Percentiles rank a stretch among this genome's conserved stretches.
These are phyloP conservation scores for Ctenodactylus gundi DNA, from an alignment of 2,113 vertebrate species.

Conservation along the genomic window DNA sequence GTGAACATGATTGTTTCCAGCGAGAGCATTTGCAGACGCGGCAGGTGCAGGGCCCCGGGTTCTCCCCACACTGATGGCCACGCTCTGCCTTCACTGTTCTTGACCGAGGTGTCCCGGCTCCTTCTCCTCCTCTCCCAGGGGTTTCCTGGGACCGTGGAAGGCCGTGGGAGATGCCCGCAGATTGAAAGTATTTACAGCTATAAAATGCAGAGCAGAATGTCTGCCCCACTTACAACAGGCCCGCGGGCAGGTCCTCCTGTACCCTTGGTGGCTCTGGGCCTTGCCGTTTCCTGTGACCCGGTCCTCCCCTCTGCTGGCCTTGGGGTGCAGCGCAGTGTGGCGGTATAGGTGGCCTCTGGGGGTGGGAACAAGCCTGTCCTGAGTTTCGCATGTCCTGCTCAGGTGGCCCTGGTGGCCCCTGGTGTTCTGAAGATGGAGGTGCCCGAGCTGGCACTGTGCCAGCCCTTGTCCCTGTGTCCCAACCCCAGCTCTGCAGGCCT, in stretches of 20 bases:
- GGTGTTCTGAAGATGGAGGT: background rate
- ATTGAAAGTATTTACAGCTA: background rate
- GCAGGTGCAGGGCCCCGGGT: background rate
- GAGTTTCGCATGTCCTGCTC: background rate
- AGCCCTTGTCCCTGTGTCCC: background rate
- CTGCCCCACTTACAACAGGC: no score
- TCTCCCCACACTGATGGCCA: background rate
- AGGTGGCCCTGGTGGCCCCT: background rate
- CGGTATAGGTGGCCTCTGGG: background rate
- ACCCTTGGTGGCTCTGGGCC: background rate
- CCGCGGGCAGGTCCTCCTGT: no score
- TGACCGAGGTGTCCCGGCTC: no score
- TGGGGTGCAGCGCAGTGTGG: background rate
- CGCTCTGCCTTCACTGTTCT: no score
- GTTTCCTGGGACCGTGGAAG: background rate
- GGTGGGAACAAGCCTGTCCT: background rate
- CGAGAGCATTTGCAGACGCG: background rate
- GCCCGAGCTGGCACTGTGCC: background rate
- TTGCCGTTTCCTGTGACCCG: background rate
- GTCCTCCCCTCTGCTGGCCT: background rate
- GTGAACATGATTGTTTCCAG: slow-evolving; percentile 16
- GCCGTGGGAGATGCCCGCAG: background rate
- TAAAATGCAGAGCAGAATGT: background rate
- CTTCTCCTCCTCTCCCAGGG: background rate
- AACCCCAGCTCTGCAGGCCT: background rate